A percentile compares a stretch with the other conserved stretches of the same genome.
phyloP scores from a whole-genome alignment of 2,113 vertebrate species.

The Ondatra zibethicus region DNA sequence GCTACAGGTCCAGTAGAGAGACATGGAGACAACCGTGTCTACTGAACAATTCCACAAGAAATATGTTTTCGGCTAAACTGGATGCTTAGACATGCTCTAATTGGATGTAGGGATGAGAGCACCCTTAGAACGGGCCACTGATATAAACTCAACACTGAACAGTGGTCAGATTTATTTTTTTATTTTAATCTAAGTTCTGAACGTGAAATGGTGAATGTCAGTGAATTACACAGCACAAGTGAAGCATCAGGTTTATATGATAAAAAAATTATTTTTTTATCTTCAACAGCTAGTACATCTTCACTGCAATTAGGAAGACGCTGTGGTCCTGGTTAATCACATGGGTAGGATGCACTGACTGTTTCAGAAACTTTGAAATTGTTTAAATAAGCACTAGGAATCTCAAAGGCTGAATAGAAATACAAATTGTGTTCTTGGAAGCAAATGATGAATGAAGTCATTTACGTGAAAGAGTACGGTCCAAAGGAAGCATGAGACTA shows the following conservation, averaged over 20 bases:
- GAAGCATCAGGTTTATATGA: background rate
- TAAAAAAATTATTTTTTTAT: slow-evolving; percentile 13
- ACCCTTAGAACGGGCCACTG: slow-evolving; percentile 15
- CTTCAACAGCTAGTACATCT: slow-evolving; percentile 46
- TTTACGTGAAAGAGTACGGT: slow-evolving; percentile 27
- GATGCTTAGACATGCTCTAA: slow-evolving; percentile 64
- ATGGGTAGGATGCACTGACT: background rate
- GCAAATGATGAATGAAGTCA: slow-evolving; percentile 9
- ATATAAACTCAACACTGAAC: slow-evolving; percentile 48
- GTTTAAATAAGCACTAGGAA: slow-evolving; percentile 10
- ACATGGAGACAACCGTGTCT: slow-evolving; percentile 80
- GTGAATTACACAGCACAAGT: background rate
- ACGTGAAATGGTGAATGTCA: background rate
- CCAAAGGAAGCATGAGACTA: slow-evolving; percentile 5
- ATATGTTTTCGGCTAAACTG: slow-evolving; percentile 67
- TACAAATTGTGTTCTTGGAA: background rate
- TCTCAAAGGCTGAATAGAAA: background rate
- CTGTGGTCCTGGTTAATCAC: background rate
- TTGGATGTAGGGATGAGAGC: background rate
- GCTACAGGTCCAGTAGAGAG: slow-evolving; percentile 75
- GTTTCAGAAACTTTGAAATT: slow-evolving; percentile 50
- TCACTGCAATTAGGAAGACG: slow-evolving; percentile 52
- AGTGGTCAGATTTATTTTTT: background rate
- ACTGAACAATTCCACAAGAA: slow-evolving; percentile 76
- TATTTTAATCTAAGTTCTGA: slow-evolving; percentile 55